These are phyloP conservation scores for Orbicella faveolata DNA, from an alignment of 64 coral and sea anemone species.

Conservation along the genomic window DNA sequence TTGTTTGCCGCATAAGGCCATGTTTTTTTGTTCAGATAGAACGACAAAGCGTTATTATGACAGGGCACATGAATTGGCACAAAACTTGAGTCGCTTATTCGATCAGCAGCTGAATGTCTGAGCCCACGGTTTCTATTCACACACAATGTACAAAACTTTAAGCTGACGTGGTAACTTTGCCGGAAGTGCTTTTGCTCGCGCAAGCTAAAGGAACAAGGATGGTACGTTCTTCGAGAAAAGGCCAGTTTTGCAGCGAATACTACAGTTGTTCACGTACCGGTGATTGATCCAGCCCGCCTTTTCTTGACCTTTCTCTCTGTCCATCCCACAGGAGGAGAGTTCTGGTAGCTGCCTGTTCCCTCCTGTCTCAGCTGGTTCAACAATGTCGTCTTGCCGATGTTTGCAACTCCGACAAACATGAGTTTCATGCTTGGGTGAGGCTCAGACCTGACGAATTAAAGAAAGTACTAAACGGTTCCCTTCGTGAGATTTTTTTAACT, in stretches of 20 bases:
- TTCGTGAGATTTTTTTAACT: not conserved
- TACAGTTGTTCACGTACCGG: constrained; percentile 31
- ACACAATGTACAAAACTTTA: no score
- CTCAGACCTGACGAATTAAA: constrained; percentile 44
- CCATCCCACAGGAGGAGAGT: constrained; percentile 77
- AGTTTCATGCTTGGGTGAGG: constrained; percentile 98
- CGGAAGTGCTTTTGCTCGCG: no score
- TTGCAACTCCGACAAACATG: constrained; percentile 99
- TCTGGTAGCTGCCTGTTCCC: constrained; percentile 87
- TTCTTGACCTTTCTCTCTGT: constrained; percentile 73
- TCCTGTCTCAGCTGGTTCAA: constrained; percentile 73
- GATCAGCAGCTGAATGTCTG: no score
- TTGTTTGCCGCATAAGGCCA: no score
- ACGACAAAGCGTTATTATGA: no score
- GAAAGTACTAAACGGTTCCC: not conserved
- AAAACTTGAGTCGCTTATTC: no score
- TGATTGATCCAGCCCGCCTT: constrained; percentile 28
- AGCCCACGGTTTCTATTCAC: no score
- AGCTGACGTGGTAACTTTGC: no score
- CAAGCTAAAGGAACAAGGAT: no score
- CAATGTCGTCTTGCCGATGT: constrained; percentile 96
- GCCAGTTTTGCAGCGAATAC: not conserved
- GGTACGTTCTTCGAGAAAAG: not conserved
- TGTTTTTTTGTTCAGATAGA: no score
- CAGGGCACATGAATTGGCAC: no score